These are phyloP conservation scores for Sebastes cheni DNA, from an alignment of 2,797 vertebrate genomes.

Conservation along the genomic window DNA sequence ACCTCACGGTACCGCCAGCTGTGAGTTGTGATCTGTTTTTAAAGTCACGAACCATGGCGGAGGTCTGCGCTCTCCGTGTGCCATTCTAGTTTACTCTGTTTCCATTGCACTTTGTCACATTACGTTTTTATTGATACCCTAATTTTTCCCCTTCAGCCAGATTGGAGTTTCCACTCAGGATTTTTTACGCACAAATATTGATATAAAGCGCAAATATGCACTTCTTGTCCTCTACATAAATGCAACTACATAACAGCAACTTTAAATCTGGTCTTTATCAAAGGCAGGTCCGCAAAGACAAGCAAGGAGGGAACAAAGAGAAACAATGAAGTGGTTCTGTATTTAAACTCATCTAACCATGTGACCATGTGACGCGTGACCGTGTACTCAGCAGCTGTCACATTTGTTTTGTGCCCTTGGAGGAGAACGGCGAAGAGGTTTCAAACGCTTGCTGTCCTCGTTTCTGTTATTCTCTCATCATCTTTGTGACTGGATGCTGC, in stretches of 20 bases:
- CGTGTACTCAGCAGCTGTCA: neutral
- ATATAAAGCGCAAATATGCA: neutral
- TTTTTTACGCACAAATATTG: neutral
- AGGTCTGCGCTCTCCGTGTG: no score
- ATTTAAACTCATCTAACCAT: neutral
- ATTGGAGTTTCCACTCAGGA: neutral
- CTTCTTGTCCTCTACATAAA: neutral
- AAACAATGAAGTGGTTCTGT: neutral
- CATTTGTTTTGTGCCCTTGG: neutral
- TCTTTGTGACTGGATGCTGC: neutral
- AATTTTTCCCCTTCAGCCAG: neutral
- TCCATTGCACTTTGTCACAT: neutral
- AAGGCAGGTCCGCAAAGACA: neutral
- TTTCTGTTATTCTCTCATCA: neutral
- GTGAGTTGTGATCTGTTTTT: no score
- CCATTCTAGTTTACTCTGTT: no score
- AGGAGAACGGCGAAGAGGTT: neutral
- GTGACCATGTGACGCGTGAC: neutral
- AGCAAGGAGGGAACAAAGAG: neutral
- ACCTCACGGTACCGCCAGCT: no score
- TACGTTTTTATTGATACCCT: neutral
- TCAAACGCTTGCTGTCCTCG: neutral
- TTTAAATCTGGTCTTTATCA: neutral
- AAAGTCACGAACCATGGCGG: accelerated
- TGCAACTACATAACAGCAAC: neutral